Evolutionary conservation across 2,888 invertebrate species (phyloP).

Genomic region (Polydrusus pterygomalis): DNA sequence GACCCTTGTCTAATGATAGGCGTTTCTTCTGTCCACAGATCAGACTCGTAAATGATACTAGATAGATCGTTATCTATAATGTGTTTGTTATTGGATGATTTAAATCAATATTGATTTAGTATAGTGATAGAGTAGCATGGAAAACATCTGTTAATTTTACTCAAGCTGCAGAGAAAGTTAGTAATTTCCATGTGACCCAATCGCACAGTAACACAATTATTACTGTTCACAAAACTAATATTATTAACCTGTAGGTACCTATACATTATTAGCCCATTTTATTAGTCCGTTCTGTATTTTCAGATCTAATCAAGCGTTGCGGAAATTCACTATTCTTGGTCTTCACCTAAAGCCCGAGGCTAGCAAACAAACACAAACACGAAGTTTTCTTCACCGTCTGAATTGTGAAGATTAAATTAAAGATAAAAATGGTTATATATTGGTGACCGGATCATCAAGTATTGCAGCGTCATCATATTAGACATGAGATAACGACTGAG

Average conservation of each 20-base stretch:
- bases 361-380: constrained; percentile 41
- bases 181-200: background rate
- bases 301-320: constrained; percentile 42
- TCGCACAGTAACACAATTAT: constrained; percentile 3
- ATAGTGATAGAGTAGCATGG: no score
- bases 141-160: no score
- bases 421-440: constrained; percentile 40
- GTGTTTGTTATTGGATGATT: no score
- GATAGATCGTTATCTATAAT: no score
- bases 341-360: constrained; percentile 60
- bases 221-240: background rate
- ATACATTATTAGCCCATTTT: background rate
- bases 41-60: no score
- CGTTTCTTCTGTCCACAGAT: no score
- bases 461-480: constrained; percentile 31
- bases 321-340: constrained; percentile 44
- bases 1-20: no score
- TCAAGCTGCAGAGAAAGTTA: no score
- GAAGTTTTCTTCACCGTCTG: constrained; percentile 34
- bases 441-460: background rate
- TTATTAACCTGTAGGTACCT: background rate
- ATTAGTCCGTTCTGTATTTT: constrained; percentile 42
- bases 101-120: no score
- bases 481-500: constrained; percentile 37
- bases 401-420: constrained; percentile 34